Evolutionary conservation across 1,140 invertebrate species (phyloP).

Genomic region (Trichonephila inaurata): DNA sequence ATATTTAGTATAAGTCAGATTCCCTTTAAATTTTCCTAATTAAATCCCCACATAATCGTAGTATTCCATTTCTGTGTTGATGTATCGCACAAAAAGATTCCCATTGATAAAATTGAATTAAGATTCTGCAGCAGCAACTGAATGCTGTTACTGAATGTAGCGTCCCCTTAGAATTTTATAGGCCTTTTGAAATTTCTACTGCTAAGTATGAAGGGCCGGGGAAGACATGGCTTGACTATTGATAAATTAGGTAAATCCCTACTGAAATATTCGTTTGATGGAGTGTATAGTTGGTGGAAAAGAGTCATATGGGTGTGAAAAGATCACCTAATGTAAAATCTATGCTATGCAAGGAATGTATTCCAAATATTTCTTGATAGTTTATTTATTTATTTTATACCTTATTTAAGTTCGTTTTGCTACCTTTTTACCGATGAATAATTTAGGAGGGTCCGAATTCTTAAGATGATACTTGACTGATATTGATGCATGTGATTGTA

Average conservation of each 20-base stretch:
- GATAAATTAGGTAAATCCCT: conserved; percentile 14
- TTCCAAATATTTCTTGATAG: too few relatives aligned
- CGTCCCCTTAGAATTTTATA: conserved; percentile 1
- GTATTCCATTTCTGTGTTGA: conserved; percentile 44
- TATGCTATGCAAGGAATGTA: too few relatives aligned
- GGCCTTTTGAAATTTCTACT: conserved; percentile 37
- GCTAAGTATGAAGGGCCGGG: background rate
- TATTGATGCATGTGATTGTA: too few relatives aligned
- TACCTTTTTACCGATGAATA: too few relatives aligned
- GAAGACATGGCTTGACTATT: background rate
- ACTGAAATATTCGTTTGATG: background rate
- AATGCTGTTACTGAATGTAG: background rate
- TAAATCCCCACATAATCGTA: conserved; percentile 2
- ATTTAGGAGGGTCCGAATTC: too few relatives aligned
- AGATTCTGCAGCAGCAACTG: conserved; percentile 35
- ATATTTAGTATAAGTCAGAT: background rate
- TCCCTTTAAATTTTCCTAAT: conserved; percentile 55
- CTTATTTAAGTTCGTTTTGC: too few relatives aligned
- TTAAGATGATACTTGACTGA: too few relatives aligned
- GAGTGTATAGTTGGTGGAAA: background rate
- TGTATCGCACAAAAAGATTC: conserved; percentile 30
- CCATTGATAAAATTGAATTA: conserved; percentile 32
- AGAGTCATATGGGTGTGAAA: too few relatives aligned
- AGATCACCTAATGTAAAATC: too few relatives aligned
- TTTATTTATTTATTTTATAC: too few relatives aligned